phyloP scores from a whole-genome alignment of 2,113 vertebrate genomes.

The Isichthys henryi region DNA sequence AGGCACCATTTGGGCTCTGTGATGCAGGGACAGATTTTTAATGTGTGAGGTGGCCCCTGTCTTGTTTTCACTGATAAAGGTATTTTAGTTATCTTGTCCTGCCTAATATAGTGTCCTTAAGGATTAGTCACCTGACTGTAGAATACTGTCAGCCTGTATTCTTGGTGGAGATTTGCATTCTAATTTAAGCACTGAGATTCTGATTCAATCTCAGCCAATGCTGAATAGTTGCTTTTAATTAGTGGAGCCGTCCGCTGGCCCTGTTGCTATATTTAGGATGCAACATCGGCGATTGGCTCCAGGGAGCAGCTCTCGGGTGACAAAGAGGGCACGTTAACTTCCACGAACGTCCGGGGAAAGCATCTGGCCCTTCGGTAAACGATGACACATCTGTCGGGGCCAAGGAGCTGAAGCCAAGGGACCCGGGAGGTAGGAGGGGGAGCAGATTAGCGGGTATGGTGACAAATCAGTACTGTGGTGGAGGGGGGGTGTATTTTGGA shows the following conservation, averaged over 20 bases:
- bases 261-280: not conserved
- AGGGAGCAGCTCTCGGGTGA: constrained; percentile 11
- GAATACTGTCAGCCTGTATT: not conserved
- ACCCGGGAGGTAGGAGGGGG: not conserved
- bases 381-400: constrained; percentile 9
- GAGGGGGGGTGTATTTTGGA: not conserved
- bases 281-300: not conserved
- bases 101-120: constrained; percentile 8
- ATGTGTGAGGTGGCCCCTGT: not conserved
- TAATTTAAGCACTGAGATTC: not conserved
- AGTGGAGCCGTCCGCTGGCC: not conserved
- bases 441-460: not conserved
- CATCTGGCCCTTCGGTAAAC: not conserved
- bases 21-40: not conserved
- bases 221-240: constrained; percentile 5
- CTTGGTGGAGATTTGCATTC: constrained; percentile 7
- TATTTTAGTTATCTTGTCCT: not conserved
- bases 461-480: not conserved
- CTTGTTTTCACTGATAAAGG: constrained; percentile 13
- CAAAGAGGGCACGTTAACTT: not conserved
- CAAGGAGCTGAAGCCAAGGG: not conserved
- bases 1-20: not conserved
- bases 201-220: constrained; percentile 6
- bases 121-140: not conserved
- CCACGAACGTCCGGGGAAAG: not conserved